Percentiles rank a stretch among this genome's conserved stretches.
Conservation (phyloP, 2,113 vertebrate genomes). For the Elanus axillaris region DNA sequence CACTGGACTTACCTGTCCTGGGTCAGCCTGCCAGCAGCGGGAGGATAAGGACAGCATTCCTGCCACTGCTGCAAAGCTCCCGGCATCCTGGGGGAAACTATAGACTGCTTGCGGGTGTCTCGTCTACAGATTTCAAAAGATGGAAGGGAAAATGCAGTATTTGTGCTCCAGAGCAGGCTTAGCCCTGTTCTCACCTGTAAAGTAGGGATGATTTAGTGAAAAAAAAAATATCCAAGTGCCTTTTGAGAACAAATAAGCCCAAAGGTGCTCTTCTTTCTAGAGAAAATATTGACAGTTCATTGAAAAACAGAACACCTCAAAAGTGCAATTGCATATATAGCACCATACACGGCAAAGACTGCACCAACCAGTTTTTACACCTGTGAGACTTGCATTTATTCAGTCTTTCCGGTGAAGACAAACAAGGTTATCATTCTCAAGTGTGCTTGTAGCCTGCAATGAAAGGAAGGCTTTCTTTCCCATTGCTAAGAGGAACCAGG, state of each 20-base stretch:
- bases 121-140: neutral
- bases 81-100: neutral
- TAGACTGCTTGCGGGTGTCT: neutral
- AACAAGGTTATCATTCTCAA: neutral
- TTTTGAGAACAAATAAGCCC: neutral
- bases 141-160: neutral
- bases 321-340: accelerated
- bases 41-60: neutral
- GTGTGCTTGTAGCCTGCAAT: neutral
- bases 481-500: neutral
- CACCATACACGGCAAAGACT: neutral
- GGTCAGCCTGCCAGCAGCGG: neutral
- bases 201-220: neutral
- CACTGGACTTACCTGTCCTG: neutral
- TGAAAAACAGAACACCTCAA: neutral
- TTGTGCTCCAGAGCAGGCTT: neutral
- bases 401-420: neutral
- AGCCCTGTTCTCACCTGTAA: neutral
- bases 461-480: neutral
- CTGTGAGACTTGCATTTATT: accelerated
- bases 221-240: neutral
- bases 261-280: neutral
- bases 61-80: neutral
- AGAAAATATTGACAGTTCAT: neutral
- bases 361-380: neutral